Evolutionary conservation across 2,797 vertebrate species (phyloP).

Genomic region (Myiotriccus ornatus): DNA sequence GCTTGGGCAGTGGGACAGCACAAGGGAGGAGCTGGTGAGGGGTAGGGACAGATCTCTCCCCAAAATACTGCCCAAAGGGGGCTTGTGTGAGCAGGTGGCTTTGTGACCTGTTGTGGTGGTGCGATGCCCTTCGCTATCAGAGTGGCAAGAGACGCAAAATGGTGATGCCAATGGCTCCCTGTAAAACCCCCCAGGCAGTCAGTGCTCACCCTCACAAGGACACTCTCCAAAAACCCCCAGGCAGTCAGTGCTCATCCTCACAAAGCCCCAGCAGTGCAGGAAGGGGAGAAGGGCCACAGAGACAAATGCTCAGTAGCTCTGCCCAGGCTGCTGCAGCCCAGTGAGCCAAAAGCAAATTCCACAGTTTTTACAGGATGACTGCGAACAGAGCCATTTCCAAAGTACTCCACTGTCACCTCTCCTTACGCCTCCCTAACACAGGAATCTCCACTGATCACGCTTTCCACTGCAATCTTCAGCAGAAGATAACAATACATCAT

Average conservation of each 20-base stretch:
- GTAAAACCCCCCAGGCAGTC: fast-evolving
- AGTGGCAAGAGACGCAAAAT: fast-evolving
- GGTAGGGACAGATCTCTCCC: background rate
- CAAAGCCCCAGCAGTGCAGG: fast-evolving
- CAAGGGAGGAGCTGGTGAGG: background rate
- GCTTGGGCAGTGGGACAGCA: fast-evolving
- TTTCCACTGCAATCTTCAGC: background rate
- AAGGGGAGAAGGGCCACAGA: background rate
- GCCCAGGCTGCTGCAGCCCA: background rate
- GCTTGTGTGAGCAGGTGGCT: background rate
- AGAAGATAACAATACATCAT: fast-evolving
- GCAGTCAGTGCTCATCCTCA: background rate
- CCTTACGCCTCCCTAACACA: background rate
- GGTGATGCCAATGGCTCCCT: fast-evolving
- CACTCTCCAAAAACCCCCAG: background rate
- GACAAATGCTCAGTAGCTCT: background rate
- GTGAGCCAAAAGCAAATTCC: background rate
- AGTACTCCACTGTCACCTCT: background rate
- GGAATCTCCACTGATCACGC: background rate
- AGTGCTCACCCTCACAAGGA: fast-evolving
- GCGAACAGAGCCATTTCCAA: background rate
- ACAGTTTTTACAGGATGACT: background rate
- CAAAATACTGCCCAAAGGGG: background rate
- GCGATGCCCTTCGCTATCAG: background rate
- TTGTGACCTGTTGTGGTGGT: fast-evolving